A percentile compares a stretch with the other conserved stretches of the same genome.
Conservation (phyloP, 2,797 vertebrate genomes). For the Bradypodion pumilum region DNA sequence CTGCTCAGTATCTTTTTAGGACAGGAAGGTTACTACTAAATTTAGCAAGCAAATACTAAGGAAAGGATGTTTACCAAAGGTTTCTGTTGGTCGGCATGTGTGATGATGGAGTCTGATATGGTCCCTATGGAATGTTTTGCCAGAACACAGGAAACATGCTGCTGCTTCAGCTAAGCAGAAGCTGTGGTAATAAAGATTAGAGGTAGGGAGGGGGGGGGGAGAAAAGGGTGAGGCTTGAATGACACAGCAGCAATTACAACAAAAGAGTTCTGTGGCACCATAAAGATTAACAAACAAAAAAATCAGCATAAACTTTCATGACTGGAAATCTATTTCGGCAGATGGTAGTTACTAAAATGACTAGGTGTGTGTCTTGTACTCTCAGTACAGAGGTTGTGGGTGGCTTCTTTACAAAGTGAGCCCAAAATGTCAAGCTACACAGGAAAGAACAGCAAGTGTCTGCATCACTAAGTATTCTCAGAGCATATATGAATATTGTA, state of each 20-base stretch:
- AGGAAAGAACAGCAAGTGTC: neutral
- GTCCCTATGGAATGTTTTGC: neutral
- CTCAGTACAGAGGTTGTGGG: neutral
- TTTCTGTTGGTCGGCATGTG: neutral
- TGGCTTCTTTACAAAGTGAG: neutral
- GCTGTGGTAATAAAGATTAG: neutral
- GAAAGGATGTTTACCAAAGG: neutral
- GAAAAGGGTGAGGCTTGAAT: neutral
- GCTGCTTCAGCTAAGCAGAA: slow-evolving; percentile 1
- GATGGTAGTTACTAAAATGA: neutral
- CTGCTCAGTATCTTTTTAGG: neutral
- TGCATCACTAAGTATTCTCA: neutral
- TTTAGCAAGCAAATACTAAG: neutral
- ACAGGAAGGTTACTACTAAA: neutral
- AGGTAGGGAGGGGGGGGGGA: no score
- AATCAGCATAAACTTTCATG: neutral
- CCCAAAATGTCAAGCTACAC: neutral
- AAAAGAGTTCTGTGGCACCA: neutral
- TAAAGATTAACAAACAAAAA: neutral
- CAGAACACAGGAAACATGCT: neutral
- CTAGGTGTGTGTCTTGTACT: neutral
- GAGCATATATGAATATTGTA: no score
- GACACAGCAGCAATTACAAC: neutral
- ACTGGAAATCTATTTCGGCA: neutral
- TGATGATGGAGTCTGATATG: neutral